Percentiles rank a stretch among this genome's conserved stretches.
These are phyloP conservation scores for Agriopis aurantiaria DNA, from an alignment of 2,888 invertebrate species.

Conservation along the genomic window DNA sequence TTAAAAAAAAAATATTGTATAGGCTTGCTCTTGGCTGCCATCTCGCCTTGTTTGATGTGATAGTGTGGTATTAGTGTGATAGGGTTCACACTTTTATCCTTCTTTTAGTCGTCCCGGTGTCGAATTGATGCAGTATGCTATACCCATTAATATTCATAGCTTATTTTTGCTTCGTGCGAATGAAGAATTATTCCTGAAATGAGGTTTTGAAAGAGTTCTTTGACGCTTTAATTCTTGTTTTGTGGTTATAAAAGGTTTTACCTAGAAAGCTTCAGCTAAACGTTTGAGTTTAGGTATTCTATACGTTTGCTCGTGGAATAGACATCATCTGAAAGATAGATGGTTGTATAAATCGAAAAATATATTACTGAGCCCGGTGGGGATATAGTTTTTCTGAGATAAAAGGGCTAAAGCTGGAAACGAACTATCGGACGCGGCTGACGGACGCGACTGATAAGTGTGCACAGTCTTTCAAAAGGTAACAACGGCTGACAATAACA, in stretches of 20 bases:
- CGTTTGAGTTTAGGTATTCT: not conserved
- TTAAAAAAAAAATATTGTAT: too few relatives aligned
- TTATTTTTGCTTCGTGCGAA: slow-evolving; percentile 33
- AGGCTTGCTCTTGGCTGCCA: too few relatives aligned
- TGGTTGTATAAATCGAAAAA: not conserved
- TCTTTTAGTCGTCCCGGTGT: not conserved
- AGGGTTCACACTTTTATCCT: not conserved
- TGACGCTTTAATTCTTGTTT: slow-evolving; percentile 10
- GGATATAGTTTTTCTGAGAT: too few relatives aligned
- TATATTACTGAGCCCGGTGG: not conserved
- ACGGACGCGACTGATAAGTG: too few relatives aligned
- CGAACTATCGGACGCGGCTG: too few relatives aligned
- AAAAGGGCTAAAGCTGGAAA: too few relatives aligned
- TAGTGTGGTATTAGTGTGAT: too few relatives aligned
- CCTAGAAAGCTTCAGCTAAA: slow-evolving; percentile 6
- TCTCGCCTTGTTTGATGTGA: too few relatives aligned
- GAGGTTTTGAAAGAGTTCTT: slow-evolving; percentile 30
- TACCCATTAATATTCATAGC: slow-evolving; percentile 34
- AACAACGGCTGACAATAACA: too few relatives aligned
- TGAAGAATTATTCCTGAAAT: slow-evolving; percentile 30
- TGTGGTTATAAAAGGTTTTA: slow-evolving; percentile 18
- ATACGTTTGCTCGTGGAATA: not conserved
- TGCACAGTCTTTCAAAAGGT: too few relatives aligned
- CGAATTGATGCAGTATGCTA: not conserved
- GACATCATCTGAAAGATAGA: not conserved